Base-by-base conservation (phyloP, 2,888 invertebrate species). In the Barypeithes pellucidus region DNA sequence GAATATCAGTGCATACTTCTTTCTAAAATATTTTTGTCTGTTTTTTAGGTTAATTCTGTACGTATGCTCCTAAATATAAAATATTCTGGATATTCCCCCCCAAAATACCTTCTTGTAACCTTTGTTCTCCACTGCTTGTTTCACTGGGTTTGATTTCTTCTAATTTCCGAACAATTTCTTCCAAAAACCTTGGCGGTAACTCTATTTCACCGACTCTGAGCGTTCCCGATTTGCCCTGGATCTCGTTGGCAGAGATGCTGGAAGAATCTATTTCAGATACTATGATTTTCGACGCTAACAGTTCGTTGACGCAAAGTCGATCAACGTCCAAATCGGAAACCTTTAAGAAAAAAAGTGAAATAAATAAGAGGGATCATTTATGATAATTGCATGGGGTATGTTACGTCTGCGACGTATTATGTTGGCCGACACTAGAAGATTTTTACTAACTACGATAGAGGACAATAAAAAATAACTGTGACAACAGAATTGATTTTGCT, bases 221-320 rank as follows among this genome's bases (percentile, higher is more conserved):
- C 77, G 91, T 90, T 0, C 92, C 92, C 0, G 91, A 90, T 81
- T 90, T 91, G 5, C 93, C 92, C 79, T 90, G 90, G 73, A 94
- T 86, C 81, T 95, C 94, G 61, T 91, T 89, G 0, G 94, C 91
- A 76, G 90, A 91, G 76, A 95, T 88, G 39, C 91, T 90, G 79
- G 66, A 45, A 0, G 72, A 29, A 50, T 75, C 94, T 73, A 95
- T 90, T 84, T 95, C 94, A 0, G 94, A 94, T 0, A 95, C 94
- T 61, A 92, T 88, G 75, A 95, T 93, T 83, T 93, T 94, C 67
- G 91, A 91, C 0, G 95, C 94, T 83, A 94, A 91, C 47, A 95
- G 85, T 80, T 94, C 94, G 70, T 92, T 91, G 0, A 95, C 95
- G 76, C 91, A 93, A 18, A 95, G 84, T 61, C 92, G 89, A 68